phyloP scores from a whole-genome alignment of 2,888 invertebrate species.

The Tenodera sinensis region DNA sequence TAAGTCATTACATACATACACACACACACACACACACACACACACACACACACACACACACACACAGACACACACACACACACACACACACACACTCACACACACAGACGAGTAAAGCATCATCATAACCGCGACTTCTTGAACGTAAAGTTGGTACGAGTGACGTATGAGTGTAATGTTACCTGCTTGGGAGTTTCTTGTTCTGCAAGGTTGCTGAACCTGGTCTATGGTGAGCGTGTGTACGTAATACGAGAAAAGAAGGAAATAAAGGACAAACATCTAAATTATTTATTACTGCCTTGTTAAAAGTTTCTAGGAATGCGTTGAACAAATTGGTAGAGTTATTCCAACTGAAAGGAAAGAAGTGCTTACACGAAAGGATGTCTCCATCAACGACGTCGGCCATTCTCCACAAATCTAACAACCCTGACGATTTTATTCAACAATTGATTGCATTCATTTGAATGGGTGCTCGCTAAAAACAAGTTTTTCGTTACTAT shows the following conservation, averaged over 20 bases:
- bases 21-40: too few relatives aligned
- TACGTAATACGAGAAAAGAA: neutral
- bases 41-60: too few relatives aligned
- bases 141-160: neutral
- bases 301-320: neutral
- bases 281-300: neutral
- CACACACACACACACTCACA: too few relatives aligned
- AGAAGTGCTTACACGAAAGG: neutral
- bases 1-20: neutral
- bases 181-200: neutral
- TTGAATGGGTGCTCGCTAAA: too few relatives aligned
- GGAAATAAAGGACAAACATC: neutral
- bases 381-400: neutral
- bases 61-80: too few relatives aligned
- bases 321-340: neutral
- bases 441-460: too few relatives aligned
- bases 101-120: neutral
- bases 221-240: neutral
- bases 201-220: neutral
- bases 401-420: too few relatives aligned
- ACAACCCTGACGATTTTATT: too few relatives aligned
- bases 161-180: neutral
- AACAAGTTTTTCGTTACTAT: too few relatives aligned
- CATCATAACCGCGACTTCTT: neutral
- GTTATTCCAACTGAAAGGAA: neutral